Base-by-base conservation (phyloP, 2,113 vertebrate species). In the Aspidoscelis tigris region DNA sequence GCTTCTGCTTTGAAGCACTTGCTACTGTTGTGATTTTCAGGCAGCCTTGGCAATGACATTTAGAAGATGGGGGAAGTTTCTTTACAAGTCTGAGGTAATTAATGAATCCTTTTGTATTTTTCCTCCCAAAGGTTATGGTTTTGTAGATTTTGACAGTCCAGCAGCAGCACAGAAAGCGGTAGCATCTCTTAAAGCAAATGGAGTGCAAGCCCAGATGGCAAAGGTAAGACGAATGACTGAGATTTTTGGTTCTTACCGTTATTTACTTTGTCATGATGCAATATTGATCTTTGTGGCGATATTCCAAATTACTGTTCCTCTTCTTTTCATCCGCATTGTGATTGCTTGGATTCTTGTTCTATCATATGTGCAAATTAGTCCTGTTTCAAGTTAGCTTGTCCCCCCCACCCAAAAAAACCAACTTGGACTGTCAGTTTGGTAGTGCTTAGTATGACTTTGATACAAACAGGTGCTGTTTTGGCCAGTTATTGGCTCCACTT, bases 141-240 rank as follows among this genome's bases (percentile, higher is more conserved):
- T 99, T 95, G 99, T 99, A 95, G 99, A 99, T 96, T 99, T 99
- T 89, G 99, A 99, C 97, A 99, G 97, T 94, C 98, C 98, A 0
- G 98, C 99, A 87, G 99, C 98, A n/a, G 99, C 99, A 86, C 99
- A 99, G 96, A 99, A 99, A 95, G 99, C 99, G 18, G 99, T 99
- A 93, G 97, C 97, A 14, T 99, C 99, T 91, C 97, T 99, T 91
- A 99, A 99, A 95, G 98, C 98, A 93, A 99, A 97, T 87, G 99
- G 99, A 1, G 99, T 99, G 72, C 99, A 99, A 95, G 99, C 99
- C 0, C 99, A 99, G 96, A 99, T 99, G 99, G 99, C 99, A 90
- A 99, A 99, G 98, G 98, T 99, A 98, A 95, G 95, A 83, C 1
- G 44, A 71, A 1, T 18, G n/a, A 50, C 20, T 12, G 4, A 74